Base-by-base conservation (phyloP, 1,140 invertebrate species). In the Globodera rostochiensis region DNA sequence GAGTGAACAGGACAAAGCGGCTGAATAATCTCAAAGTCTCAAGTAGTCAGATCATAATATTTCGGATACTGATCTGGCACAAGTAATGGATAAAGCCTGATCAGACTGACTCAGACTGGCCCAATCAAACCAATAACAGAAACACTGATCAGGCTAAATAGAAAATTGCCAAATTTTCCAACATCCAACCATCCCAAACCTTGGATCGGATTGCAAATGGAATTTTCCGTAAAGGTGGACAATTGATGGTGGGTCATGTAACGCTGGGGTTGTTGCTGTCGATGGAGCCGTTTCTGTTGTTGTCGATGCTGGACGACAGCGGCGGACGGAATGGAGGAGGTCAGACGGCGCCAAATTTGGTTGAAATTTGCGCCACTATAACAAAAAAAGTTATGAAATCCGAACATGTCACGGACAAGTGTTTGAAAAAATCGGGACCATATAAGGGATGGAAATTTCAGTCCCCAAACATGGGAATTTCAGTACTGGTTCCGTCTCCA, bases 311-410 rank as follows among this genome's bases (percentile, higher is more conserved):
- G 57, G 0, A n/a, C 77, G 8, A 64, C 57, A 64, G n/a, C 2
- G 19, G 77, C n/a, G 50, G 47, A 21, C 4, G 57, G 77, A 36
- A 19, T 79, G 49, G 73, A 64, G n/a, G 49, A 36, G 15, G 80
- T 81, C 15, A 81, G 69, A 36, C 74, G 73, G 46, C 80, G 80
- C 80, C 74, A 81, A 70, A 81, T 79, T 67, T 74, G 74, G 46
- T 74, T 79, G n/a, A 81, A 81, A 57, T 53, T 77, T 73, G n/a
- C 21, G 50, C 50, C 19, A 74, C 45, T 80, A 49, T 8, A 67
- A 21, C 5, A 21, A 7, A 64, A 46, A 77, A 25, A 77, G 15
- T 69, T 8, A 53, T 53, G 13, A 53, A 53, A 53, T 9, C 53
- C 53, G 15, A 53, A 53, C 0, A 53, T 11, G 8, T 53, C 53